Evolutionary conservation across 2,888 invertebrate genomes (phyloP).

Genomic region (Nipponacmea schrenckii): DNA sequence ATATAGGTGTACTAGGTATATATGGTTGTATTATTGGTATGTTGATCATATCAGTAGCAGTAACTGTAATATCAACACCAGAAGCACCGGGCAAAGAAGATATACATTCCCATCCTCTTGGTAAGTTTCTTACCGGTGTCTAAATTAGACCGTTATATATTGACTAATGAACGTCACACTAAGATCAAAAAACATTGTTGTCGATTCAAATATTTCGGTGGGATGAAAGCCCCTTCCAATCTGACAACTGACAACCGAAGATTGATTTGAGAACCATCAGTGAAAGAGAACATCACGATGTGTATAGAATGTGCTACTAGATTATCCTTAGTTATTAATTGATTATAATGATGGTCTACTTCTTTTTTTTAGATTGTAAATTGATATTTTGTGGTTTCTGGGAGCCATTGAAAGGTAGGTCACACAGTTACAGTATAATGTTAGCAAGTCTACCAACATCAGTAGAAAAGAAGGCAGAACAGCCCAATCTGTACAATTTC

Average conservation of each 20-base stretch:
- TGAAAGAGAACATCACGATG: too few relatives aligned
- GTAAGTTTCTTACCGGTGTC: slow-evolving; percentile 37
- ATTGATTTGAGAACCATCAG: too few relatives aligned
- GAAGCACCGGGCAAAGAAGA: slow-evolving; percentile 47
- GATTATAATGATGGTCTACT: too few relatives aligned
- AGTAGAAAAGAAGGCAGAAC: background rate
- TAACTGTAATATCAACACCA: slow-evolving; percentile 51
- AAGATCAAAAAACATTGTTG: too few relatives aligned
- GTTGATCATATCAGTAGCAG: slow-evolving; percentile 51
- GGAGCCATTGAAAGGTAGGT: slow-evolving; percentile 62
- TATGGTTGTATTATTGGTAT: slow-evolving; percentile 57
- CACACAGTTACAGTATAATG: too few relatives aligned
- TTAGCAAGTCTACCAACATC: background rate
- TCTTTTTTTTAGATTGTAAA: slow-evolving; percentile 49
- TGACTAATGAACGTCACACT: too few relatives aligned
- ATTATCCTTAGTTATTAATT: too few relatives aligned
- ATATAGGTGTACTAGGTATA: slow-evolving; percentile 55
- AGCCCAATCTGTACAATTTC: background rate
- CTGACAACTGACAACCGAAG: too few relatives aligned
- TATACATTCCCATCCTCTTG: slow-evolving; percentile 48
- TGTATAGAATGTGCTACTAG: too few relatives aligned
- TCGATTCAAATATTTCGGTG: too few relatives aligned
- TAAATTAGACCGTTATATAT: background rate
- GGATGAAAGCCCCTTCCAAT: too few relatives aligned
- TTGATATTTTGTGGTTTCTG: slow-evolving; percentile 58